A percentile compares a stretch with the other conserved stretches of the same genome.
Evolutionary conservation across 2,113 vertebrate genomes (phyloP).

Genomic region (Hippocampus guttulatus): DNA sequence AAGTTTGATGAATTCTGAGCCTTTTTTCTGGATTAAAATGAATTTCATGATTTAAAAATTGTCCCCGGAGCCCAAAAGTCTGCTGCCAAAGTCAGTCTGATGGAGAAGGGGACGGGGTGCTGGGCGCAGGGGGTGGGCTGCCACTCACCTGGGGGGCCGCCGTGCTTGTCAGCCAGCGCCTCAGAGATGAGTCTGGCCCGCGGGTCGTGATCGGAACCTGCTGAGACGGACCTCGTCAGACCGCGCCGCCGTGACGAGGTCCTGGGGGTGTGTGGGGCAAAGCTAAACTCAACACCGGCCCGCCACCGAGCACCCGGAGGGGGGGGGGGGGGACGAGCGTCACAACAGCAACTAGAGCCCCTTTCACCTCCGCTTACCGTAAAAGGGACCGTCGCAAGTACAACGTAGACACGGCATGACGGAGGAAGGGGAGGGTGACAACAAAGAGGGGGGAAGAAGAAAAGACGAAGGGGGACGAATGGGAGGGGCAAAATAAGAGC

Average conservation of each 20-base stretch:
- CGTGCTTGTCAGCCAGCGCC: constrained; percentile 87
- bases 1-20: too few species aligned
- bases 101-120: too few species aligned
- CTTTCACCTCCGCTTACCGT: not conserved
- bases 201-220: constrained; percentile 91
- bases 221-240: constrained; percentile 66
- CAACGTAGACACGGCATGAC: too few species aligned
- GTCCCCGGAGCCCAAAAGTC: not conserved
- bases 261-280: constrained; percentile 15
- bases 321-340: not conserved
- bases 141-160: constrained; percentile 83
- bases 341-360: not conserved
- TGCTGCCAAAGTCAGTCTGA: too few species aligned
- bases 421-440: not conserved
- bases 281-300: constrained; percentile 63
- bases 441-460: not conserved
- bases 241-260: constrained; percentile 59
- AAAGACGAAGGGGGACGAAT: not conserved
- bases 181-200: constrained; percentile 87
- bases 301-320: constrained; percentile 69
- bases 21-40: too few species aligned
- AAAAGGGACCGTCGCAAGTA: not conserved
- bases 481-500: not conserved
- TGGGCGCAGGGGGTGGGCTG: not conserved
- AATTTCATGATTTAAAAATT: too few species aligned